Conservation (phyloP, 2,113 vertebrate species). For the Zapornia atra region DNA sequence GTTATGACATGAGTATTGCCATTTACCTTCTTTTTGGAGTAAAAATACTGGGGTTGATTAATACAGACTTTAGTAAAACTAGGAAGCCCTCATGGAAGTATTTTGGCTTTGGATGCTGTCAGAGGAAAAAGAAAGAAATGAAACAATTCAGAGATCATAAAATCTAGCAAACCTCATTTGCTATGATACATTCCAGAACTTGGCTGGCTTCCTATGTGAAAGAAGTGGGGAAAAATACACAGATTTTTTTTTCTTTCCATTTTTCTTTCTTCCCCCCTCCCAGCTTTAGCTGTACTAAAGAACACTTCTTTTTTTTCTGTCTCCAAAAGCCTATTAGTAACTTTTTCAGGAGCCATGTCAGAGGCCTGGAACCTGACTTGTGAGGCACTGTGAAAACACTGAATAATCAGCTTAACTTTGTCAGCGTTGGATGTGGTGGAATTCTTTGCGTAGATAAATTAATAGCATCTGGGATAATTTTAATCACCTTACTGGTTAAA, state of each 20-base stretch:
- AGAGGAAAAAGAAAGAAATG: neutral
- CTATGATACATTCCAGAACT: neutral
- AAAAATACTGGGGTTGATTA: neutral
- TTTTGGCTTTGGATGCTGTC: neutral
- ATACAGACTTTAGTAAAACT: neutral
- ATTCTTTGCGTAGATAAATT: neutral
- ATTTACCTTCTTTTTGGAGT: neutral
- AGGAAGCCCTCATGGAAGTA: neutral
- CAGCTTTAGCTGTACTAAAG: neutral
- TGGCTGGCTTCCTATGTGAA: neutral
- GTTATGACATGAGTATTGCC: neutral
- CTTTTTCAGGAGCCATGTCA: neutral
- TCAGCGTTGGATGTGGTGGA: neutral
- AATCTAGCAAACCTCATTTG: neutral
- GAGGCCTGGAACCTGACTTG: neutral
- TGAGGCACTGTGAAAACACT: neutral
- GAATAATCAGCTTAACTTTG: neutral
- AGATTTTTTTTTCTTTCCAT: too few species aligned
- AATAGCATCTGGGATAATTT: neutral
- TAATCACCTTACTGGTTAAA: constrained; percentile 2
- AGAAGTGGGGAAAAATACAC: neutral
- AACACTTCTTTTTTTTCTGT: neutral
- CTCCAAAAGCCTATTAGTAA: neutral
- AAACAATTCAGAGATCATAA: neutral
- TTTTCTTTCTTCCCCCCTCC: too few species aligned